Conservation (phyloP, 2,888 invertebrate genomes). For the Synergus japonicus region DNA sequence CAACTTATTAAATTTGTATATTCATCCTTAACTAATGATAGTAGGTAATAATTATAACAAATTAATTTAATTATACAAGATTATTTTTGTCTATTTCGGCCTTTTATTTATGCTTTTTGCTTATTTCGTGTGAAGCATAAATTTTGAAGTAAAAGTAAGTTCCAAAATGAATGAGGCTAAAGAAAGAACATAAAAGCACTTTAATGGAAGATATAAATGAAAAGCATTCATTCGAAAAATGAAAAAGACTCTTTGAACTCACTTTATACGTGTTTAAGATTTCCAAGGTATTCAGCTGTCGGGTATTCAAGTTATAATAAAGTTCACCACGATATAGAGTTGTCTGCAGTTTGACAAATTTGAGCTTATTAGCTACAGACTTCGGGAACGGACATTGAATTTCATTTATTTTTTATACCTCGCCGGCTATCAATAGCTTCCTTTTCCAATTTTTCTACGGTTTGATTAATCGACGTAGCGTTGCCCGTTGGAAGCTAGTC, state of each 20-base stretch:
- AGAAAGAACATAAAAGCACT: neutral
- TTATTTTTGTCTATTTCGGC: no score
- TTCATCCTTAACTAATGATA: neutral
- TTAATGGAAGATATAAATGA: neutral
- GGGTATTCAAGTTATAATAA: constrained; percentile 1
- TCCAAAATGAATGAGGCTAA: neutral
- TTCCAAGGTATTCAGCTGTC: neutral
- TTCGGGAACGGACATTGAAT: constrained; percentile 61
- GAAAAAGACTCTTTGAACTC: neutral
- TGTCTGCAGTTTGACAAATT: constrained; percentile 59
- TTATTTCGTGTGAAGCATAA: neutral
- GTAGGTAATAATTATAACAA: neutral
- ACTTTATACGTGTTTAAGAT: neutral
- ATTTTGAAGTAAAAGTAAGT: neutral
- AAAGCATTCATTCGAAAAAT: neutral
- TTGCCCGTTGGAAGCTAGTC: constrained; percentile 4
- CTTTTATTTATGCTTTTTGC: neutral
- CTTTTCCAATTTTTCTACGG: constrained; percentile 69
- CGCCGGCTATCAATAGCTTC: constrained; percentile 70
- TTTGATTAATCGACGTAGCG: constrained; percentile 67
- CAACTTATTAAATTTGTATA: neutral
- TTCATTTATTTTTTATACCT: constrained; percentile 70
- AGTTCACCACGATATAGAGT: constrained; percentile 12
- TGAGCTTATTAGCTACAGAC: constrained; percentile 65
- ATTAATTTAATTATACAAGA: neutral